Evolutionary conservation across 2,113 vertebrate species (phyloP), one percentile per base, ranked within the genome.

Genomic region (Entelurus aequoreus): DNA sequence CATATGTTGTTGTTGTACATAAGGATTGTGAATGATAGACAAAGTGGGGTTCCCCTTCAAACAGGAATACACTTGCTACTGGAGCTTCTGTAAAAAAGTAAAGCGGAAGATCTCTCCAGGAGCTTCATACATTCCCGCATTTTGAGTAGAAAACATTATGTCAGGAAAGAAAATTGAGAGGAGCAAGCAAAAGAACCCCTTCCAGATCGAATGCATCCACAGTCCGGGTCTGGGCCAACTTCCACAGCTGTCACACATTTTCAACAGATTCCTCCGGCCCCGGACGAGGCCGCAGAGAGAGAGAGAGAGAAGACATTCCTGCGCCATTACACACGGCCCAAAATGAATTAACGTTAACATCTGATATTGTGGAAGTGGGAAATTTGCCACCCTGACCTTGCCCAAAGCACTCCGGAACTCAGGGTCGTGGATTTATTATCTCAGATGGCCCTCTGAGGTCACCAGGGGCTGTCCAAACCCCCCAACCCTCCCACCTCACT

Each of bases 321-420:
- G 88, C 88, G 86, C 92, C 92, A 93, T 97, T 94, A 97, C 94
- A 93, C 93, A 93, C 91, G 78, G 91, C 90, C 93, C 93, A 90
- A 91, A 90, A 95, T 92, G 93, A 95, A 94, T 94, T 93, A 94
- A 94, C 88, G 87, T 93, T 84, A 95, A 94, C 95, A 95, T 97
- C 93, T 94, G 94, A 97, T 96, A 94, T 92, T 92, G 92, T 94
- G 94, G 94, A 94, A 94, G 92, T 93, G 93, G 93, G 92, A 93
- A 90, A 87, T 90, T 89, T 92, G 92, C 93, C 93, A 94, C 93
- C 87, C 83, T 89, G 92, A 93, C 93, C 92, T 94, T 94, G 93
- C 92, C 92, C 94, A 90, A 78, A 94, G 93, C 92, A 85, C 90
- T 94, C 93, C 91, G 92, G 93, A 94, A 94, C 92, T 90, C 78